These are phyloP conservation scores for Caenorhabditis sp. DNA, from an alignment of 2,888 invertebrate genomes.

Conservation along the genomic window DNA sequence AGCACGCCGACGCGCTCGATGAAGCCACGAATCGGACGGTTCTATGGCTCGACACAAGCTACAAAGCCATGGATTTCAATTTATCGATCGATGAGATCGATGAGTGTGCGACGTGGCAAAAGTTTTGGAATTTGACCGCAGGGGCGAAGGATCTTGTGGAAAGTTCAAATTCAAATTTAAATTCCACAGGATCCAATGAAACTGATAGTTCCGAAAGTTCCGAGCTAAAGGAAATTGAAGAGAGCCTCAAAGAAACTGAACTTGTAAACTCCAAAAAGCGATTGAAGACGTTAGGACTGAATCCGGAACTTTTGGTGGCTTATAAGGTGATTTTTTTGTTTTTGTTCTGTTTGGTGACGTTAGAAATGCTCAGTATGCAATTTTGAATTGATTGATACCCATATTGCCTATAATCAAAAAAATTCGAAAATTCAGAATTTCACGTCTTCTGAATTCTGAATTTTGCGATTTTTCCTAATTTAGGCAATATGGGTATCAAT, in stretches of 20 bases:
- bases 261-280: slow-evolving; percentile 71
- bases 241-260: slow-evolving; percentile 67
- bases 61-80: slow-evolving; percentile 77
- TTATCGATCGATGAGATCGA: slow-evolving; percentile 72
- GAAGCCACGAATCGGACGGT: slow-evolving; percentile 70
- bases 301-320: slow-evolving; percentile 74
- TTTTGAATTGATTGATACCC: too few relatives aligned
- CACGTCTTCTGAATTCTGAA: too few relatives aligned
- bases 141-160: slow-evolving; percentile 16
- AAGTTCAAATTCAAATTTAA: background rate
- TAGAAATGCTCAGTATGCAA: too few relatives aligned
- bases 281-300: slow-evolving; percentile 74
- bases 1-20: slow-evolving; percentile 64
- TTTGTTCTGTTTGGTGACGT: too few relatives aligned
- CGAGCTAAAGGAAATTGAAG: slow-evolving; percentile 58
- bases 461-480: too few relatives aligned
- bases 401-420: too few relatives aligned
- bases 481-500: too few relatives aligned
- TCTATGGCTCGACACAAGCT: slow-evolving; percentile 79
- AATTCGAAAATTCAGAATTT: too few relatives aligned
- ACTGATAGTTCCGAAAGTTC: slow-evolving; percentile 51
- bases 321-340: slow-evolving; percentile 65
- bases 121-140: slow-evolving; percentile 71
- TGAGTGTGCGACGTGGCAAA: slow-evolving; percentile 78
- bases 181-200: slow-evolving; percentile 29